Conservation (phyloP, 2,888 invertebrate species). For the Hirtodrosophila alboralis region DNA sequence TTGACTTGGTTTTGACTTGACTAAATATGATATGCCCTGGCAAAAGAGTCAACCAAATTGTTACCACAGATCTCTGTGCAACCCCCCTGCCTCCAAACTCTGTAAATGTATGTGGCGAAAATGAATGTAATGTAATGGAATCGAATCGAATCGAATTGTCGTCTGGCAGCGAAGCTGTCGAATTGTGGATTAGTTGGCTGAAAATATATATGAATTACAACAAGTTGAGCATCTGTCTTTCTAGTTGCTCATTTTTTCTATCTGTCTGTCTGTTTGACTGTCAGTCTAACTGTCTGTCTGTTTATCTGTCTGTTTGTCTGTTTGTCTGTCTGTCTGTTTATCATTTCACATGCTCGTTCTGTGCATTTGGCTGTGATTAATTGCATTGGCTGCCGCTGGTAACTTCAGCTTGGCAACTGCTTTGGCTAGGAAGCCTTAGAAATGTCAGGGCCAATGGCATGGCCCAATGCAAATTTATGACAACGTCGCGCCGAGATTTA, state of each 20-base stretch:
- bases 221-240: conserved; percentile 59
- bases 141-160: conserved; percentile 34
- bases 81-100: conserved; percentile 17
- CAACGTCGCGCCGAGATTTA: conserved; percentile 71
- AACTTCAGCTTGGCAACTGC: conserved; percentile 33
- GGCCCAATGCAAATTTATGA: conserved; percentile 77
- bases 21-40: conserved; percentile 74
- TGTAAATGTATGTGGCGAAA: conserved; percentile 60
- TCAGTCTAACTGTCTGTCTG: conserved; percentile 23
- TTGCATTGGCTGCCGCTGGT: conserved; percentile 71
- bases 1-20: conserved; percentile 44
- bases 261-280: conserved; percentile 32
- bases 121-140: conserved; percentile 62
- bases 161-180: conserved; percentile 45
- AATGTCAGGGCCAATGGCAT: conserved; percentile 78
- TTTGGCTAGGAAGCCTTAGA: conserved; percentile 73
- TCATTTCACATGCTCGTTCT: conserved; percentile 76
- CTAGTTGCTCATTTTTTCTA: no score
- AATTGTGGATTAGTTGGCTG: conserved; percentile 71
- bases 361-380: conserved; percentile 80
- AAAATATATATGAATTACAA: conserved; percentile 57
- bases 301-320: conserved; percentile 24
- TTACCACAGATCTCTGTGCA: conserved; percentile 58
- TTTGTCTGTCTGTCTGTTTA: conserved; percentile 54
- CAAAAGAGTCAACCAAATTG: conserved; percentile 75